These are phyloP conservation scores for Sander lucioperca DNA, from an alignment of 2,113 vertebrate species.

Conservation along the genomic window DNA sequence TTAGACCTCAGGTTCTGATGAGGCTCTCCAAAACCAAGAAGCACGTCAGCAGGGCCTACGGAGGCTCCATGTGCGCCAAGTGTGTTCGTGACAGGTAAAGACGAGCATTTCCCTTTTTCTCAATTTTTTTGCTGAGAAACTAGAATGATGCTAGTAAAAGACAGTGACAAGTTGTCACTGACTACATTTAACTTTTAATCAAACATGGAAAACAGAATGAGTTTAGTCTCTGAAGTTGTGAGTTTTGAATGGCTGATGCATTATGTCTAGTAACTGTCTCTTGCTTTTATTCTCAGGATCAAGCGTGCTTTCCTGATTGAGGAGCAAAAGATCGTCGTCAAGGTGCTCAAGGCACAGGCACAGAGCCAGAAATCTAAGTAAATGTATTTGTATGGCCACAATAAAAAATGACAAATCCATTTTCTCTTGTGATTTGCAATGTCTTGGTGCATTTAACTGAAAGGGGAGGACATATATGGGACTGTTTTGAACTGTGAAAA, in stretches of 20 bases:
- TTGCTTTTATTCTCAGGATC: slow-evolving; percentile 86
- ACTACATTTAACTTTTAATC: not conserved
- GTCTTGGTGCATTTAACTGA: not conserved
- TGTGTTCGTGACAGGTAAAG: slow-evolving; percentile 97
- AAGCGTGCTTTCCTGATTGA: slow-evolving; percentile 99
- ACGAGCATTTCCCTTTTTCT: not conserved
- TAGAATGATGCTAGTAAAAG: not conserved
- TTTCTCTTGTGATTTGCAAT: slow-evolving; percentile 5
- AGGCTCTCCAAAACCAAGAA: slow-evolving; percentile 99
- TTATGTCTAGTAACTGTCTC: not conserved
- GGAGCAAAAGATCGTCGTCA: slow-evolving; percentile 99
- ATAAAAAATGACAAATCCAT: slow-evolving; percentile 84
- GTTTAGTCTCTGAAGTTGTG: not conserved
- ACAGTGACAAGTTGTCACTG: too few relatives aligned
- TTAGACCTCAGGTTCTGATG: slow-evolving; percentile 98
- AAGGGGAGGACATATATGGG: too few relatives aligned
- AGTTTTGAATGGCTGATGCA: not conserved
- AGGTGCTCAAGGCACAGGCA: slow-evolving; percentile 99
- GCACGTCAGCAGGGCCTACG: slow-evolving; percentile 97
- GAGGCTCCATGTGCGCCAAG: slow-evolving; percentile 99
- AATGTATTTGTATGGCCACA: slow-evolving; percentile 84
- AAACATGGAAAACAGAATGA: not conserved
- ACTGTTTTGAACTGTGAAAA: too few relatives aligned
- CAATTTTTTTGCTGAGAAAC: not conserved
- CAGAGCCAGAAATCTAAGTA: slow-evolving; percentile 99